A percentile compares a stretch with the other conserved stretches of the same genome.
phyloP scores from a whole-genome alignment of 2,888 invertebrate genomes.

The Drosophila testacea region DNA sequence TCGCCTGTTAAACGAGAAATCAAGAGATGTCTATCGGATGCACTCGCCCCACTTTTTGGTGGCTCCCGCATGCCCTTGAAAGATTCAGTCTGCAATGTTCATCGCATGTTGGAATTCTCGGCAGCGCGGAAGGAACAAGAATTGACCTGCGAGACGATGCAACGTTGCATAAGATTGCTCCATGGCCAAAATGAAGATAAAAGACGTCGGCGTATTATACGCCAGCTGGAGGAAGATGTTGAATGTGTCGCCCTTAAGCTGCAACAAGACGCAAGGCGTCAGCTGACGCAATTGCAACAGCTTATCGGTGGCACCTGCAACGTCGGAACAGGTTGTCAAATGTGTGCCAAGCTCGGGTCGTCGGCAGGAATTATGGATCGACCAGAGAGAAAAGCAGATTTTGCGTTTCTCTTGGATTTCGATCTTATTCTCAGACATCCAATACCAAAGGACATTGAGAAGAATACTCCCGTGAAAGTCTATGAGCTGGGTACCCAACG shows the following conservation, averaged over 20 bases:
- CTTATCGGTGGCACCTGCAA: background rate
- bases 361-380: background rate
- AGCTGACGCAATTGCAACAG: constrained; percentile 7
- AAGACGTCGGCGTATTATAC: constrained; percentile 22
- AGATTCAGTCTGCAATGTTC: constrained; percentile 35
- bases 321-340: constrained; percentile 24
- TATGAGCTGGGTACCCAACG: constrained; percentile 2
- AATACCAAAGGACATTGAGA: background rate
- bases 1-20: constrained; percentile 52
- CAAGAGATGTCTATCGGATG: constrained; percentile 44
- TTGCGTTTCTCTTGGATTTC: constrained; percentile 25
- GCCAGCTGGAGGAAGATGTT: constrained; percentile 50
- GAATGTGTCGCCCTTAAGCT: constrained; percentile 23
- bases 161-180: constrained; percentile 34
- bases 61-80: background rate
- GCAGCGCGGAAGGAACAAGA: constrained; percentile 4
- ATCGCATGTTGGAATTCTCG: constrained; percentile 31
- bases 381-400: background rate
- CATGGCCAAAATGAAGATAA: background rate
- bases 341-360: constrained; percentile 33
- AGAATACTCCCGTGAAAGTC: constrained; percentile 6
- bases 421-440: background rate
- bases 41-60: constrained; percentile 34
- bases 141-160: constrained; percentile 6
- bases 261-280: background rate